A percentile compares a stretch with the other conserved stretches of the same genome.
phyloP scores from a whole-genome alignment of 2,888 invertebrate genomes.

The Metacarcinus magister region DNA sequence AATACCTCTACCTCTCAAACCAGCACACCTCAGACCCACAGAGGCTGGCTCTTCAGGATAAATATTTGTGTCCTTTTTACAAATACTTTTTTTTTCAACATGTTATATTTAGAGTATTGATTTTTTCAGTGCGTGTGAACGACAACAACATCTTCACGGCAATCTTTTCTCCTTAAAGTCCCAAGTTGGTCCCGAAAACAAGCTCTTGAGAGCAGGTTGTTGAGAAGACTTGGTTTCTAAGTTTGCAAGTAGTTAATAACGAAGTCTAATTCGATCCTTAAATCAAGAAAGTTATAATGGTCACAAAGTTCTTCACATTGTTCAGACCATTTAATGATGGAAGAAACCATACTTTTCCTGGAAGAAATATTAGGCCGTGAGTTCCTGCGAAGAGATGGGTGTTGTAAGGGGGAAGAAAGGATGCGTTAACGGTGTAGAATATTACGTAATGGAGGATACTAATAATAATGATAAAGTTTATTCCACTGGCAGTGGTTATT shows the following conservation, averaged over 20 bases:
- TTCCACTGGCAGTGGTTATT: too few relatives aligned
- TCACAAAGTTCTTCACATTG: neutral
- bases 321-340: neutral
- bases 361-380: neutral
- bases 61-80: neutral
- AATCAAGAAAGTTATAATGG: slow-evolving; percentile 45
- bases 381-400: neutral
- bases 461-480: too few relatives aligned
- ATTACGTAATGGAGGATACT: too few relatives aligned
- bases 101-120: neutral
- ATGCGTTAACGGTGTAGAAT: neutral
- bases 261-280: neutral
- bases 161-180: neutral
- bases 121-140: neutral
- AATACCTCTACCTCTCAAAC: too few relatives aligned
- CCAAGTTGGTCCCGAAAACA: neutral
- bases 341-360: neutral
- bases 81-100: neutral
- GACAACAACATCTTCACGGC: neutral
- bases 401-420: neutral
- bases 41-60: neutral
- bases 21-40: neutral
- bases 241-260: neutral
- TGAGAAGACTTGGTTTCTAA: neutral
- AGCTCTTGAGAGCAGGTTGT: neutral